Evolutionary conservation across 2,797 vertebrate genomes (phyloP).

Genomic region (Tapera naevia): DNA sequence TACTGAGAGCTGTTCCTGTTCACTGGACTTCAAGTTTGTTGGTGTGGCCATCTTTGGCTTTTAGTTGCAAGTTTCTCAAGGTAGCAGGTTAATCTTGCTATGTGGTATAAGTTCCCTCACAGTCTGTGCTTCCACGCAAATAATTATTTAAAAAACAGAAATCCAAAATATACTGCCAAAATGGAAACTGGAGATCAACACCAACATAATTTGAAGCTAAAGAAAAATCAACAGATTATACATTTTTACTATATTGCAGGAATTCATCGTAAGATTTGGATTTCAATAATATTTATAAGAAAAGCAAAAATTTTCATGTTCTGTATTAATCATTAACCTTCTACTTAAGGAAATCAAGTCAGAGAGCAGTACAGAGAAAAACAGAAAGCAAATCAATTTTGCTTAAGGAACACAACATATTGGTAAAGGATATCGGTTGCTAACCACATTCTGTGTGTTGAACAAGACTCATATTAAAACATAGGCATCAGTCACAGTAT

Average conservation of each 20-base stretch:
- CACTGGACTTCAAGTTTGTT: neutral
- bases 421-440: neutral
- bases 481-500: neutral
- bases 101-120: neutral
- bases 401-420: neutral
- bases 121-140: neutral
- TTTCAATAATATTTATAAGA: constrained; percentile 34
- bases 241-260: neutral
- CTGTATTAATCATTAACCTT: neutral
- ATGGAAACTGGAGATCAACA: neutral
- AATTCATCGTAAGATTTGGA: constrained; percentile 31
- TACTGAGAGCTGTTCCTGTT: neutral
- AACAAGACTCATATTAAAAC: neutral
- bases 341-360: neutral
- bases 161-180: neutral
- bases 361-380: neutral
- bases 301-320: neutral
- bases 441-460: neutral
- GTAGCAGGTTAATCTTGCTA: neutral
- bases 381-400: neutral
- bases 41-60: neutral
- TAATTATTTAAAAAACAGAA: neutral
- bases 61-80: neutral
- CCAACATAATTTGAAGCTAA: neutral
- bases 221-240: neutral